A percentile compares a stretch with the other conserved stretches of the same genome.
Conservation (phyloP, 2,113 vertebrate genomes). For the Chloropsis hardwickii region DNA sequence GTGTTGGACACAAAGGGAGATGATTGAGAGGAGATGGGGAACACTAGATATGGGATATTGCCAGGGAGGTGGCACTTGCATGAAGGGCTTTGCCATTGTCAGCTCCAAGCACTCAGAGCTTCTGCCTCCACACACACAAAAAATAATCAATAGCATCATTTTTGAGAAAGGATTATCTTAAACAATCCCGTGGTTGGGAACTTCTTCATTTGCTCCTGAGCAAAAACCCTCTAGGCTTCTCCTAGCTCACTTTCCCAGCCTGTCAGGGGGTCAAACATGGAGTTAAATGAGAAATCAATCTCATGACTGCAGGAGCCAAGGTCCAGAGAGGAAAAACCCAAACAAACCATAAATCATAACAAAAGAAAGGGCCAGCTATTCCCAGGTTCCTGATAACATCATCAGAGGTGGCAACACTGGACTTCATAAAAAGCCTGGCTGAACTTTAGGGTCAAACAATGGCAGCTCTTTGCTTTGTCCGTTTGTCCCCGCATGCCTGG, state of each 20-base stretch:
- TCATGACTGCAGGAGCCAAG: neutral
- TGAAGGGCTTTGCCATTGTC: neutral
- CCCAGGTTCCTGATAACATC: constrained; percentile 52
- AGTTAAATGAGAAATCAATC: constrained; percentile 14
- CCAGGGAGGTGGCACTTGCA: neutral
- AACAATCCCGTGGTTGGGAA: neutral
- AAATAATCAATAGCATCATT: fast-evolving
- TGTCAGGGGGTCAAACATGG: neutral
- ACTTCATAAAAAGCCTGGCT: constrained; percentile 23
- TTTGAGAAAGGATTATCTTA: neutral
- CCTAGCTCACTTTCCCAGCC: neutral
- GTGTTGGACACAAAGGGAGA: neutral
- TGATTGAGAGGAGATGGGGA: neutral
- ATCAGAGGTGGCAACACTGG: constrained; percentile 8
- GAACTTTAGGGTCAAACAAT: constrained; percentile 46
- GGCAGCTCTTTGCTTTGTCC: constrained; percentile 48
- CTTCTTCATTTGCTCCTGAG: neutral
- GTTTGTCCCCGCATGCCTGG: neutral
- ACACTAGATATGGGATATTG: neutral
- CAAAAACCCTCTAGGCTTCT: neutral
- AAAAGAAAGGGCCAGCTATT: constrained; percentile 46
- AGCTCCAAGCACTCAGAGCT: neutral
- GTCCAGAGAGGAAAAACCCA: neutral
- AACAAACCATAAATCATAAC: constrained; percentile 43
- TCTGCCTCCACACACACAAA: neutral